Conservation (phyloP, 2,888 invertebrate genomes). For the Villa cingulata region DNA sequence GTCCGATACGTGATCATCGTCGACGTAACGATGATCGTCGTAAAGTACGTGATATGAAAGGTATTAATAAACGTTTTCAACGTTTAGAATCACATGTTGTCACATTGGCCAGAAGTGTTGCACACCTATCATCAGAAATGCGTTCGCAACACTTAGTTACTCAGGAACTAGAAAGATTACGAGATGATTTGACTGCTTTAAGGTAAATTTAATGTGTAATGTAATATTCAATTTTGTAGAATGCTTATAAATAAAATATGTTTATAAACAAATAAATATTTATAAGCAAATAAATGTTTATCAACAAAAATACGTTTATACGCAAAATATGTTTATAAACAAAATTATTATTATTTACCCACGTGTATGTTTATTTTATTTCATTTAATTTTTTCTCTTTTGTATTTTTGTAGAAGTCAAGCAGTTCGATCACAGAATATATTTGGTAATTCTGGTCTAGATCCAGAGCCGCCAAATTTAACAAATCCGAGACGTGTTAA, state of each 20-base stretch:
- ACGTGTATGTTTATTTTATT: neutral
- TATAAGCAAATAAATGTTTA: too few species aligned
- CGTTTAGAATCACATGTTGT: slow-evolving; percentile 83
- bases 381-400: neutral
- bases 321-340: too few species aligned
- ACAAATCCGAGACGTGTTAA: slow-evolving; percentile 78
- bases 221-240: too few species aligned
- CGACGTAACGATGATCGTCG: slow-evolving; percentile 57
- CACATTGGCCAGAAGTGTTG: slow-evolving; percentile 77
- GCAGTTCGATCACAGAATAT: slow-evolving; percentile 12
- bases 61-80: slow-evolving; percentile 76
- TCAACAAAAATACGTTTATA: too few species aligned
- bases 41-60: slow-evolving; percentile 59
- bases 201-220: too few species aligned
- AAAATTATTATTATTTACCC: too few species aligned
- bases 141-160: slow-evolving; percentile 77
- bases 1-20: slow-evolving; percentile 55
- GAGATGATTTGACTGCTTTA: slow-evolving; percentile 58
- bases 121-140: slow-evolving; percentile 84
- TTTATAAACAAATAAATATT: too few species aligned
- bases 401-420: slow-evolving; percentile 9
- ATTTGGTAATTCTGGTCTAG: slow-evolving; percentile 32
- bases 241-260: too few species aligned
- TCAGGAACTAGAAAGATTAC: slow-evolving; percentile 77
- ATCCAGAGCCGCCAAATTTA: slow-evolving; percentile 52